phyloP scores from a whole-genome alignment of 2,113 vertebrate genomes.

The Syngnathus scovelli region DNA sequence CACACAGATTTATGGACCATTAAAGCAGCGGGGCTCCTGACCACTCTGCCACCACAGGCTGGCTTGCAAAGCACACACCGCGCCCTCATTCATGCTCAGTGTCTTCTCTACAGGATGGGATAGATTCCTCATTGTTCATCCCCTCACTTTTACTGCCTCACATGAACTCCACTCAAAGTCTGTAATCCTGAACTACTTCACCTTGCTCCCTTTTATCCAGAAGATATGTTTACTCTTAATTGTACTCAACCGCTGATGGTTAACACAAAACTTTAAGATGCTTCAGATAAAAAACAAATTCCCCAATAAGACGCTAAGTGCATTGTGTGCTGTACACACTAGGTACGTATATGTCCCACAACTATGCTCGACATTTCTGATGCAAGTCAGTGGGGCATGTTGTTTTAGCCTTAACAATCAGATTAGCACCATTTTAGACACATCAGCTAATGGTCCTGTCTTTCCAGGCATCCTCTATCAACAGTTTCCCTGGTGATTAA shows the following conservation, averaged over 20 bases:
- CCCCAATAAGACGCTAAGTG: background rate
- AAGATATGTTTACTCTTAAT: constrained; percentile 23
- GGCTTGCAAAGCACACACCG: constrained; percentile 49
- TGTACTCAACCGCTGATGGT: constrained; percentile 19
- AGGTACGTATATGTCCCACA: constrained; percentile 17
- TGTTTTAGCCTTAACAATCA: constrained; percentile 63
- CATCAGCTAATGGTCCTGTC: constrained; percentile 59
- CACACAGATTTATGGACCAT: constrained; percentile 96
- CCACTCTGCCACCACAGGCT: constrained; percentile 63
- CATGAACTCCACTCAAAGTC: constrained; percentile 48
- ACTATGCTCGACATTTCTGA: constrained; percentile 32
- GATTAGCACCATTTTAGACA: constrained; percentile 59
- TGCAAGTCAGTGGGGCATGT: constrained; percentile 44
- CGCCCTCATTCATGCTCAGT: constrained; percentile 56
- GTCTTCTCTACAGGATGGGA: constrained; percentile 50
- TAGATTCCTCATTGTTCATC: constrained; percentile 56
- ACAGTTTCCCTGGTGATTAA: constrained; percentile 69
- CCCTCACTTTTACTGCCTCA: constrained; percentile 53
- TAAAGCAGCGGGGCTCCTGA: constrained; percentile 89
- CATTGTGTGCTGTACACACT: constrained; percentile 16
- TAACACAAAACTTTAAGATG: constrained; percentile 5
- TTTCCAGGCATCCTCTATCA: constrained; percentile 68
- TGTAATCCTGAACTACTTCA: constrained; percentile 35
- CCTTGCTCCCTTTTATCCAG: constrained; percentile 23
- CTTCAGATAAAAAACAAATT: constrained; percentile 4